Percentiles rank a stretch among this genome's conserved stretches.
These are phyloP conservation scores for Tragelaphus scriptus DNA, from an alignment of 2,113 vertebrate genomes.

Conservation along the genomic window DNA sequence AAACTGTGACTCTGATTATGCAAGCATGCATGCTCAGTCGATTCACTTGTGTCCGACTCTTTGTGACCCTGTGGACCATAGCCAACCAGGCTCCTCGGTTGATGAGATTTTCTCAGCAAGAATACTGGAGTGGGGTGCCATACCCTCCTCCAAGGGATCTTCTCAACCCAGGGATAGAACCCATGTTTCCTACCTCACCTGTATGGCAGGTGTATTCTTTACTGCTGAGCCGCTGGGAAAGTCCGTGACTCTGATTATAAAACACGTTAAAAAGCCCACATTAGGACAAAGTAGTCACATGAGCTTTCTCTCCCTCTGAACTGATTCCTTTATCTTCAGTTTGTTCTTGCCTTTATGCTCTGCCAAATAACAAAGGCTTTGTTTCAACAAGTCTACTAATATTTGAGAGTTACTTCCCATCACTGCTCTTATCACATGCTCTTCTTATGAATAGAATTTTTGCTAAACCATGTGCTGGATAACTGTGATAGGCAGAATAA, in stretches of 20 bases:
- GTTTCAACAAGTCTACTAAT: constrained; percentile 57
- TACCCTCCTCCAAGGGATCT: background rate
- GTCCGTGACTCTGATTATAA: background rate
- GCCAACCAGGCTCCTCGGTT: background rate
- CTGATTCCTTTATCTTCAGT: background rate
- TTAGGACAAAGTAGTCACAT: constrained; percentile 3
- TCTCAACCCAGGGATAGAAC: background rate
- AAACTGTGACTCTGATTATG: constrained; percentile 10
- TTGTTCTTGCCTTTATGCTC: constrained; percentile 48
- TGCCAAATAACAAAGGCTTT: constrained; percentile 62
- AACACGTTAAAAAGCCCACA: background rate
- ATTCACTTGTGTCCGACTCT: background rate
- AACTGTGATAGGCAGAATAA: background rate
- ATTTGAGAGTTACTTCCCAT: constrained; percentile 22
- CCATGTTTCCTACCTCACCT: background rate
- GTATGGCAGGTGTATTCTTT: background rate
- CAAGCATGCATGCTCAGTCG: background rate
- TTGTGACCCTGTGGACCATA: background rate
- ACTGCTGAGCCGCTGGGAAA: background rate
- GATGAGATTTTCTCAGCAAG: background rate
- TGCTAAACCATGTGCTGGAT: background rate
- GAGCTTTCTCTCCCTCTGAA: constrained; percentile 16
- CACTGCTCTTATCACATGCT: background rate
- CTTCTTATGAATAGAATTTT: constrained; percentile 5
- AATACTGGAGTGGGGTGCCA: background rate